A percentile compares a stretch with the other conserved stretches of the same genome.
Evolutionary conservation across 2,113 vertebrate species (phyloP).

Genomic region (Oncorhynchus tshawytscha): DNA sequence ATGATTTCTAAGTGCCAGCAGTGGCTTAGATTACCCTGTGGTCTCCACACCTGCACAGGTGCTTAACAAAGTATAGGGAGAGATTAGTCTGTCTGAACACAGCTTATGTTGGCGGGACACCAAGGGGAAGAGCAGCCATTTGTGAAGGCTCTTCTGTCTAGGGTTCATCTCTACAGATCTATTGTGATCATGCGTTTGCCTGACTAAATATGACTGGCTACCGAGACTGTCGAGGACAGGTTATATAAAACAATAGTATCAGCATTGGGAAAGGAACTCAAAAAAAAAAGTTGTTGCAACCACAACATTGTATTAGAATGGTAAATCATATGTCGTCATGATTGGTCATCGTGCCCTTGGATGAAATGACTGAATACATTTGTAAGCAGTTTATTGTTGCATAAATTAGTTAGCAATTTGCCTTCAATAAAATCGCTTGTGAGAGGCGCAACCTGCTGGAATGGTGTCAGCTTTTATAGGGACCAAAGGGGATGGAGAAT

Average conservation of each 20-base stretch:
- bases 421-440: background rate
- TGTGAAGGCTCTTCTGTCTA: background rate
- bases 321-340: background rate
- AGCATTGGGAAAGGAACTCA: background rate
- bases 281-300: background rate
- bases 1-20: background rate
- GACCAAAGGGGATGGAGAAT: background rate
- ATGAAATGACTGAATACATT: background rate
- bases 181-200: background rate
- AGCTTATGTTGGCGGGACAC: background rate
- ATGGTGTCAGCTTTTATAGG: background rate
- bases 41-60: background rate
- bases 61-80: background rate
- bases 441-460: background rate
- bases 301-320: background rate
- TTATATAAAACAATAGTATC: background rate
- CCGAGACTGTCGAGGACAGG: background rate
- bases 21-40: background rate
- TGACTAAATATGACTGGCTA: background rate
- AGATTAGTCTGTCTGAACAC: background rate
- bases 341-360: background rate
- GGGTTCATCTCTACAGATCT: background rate
- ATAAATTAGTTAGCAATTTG: background rate
- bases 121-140: background rate
- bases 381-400: background rate